These are phyloP conservation scores for Eupithecia subumbrata DNA, from an alignment of 2,888 invertebrate species.

Conservation along the genomic window DNA sequence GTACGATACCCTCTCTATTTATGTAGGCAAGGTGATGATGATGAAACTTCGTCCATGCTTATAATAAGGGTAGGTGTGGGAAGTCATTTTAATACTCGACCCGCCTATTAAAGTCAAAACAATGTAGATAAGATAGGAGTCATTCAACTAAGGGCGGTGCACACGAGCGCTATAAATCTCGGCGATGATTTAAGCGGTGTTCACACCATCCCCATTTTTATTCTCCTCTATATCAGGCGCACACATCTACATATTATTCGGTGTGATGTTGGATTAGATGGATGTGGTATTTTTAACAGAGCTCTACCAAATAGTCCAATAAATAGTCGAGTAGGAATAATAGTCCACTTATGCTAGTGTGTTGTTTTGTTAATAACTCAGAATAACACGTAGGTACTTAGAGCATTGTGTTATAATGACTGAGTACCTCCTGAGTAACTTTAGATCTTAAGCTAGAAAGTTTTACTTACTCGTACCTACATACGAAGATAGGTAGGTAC, in stretches of 20 bases:
- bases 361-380: too few species aligned
- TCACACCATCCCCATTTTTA: constrained; percentile 73
- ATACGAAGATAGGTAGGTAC: too few species aligned
- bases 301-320: background rate
- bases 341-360: too few species aligned
- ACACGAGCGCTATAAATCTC: constrained; percentile 64
- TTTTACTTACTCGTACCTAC: too few species aligned
- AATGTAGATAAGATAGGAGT: constrained; percentile 18
- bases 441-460: too few species aligned
- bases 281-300: constrained; percentile 32
- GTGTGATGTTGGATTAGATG: constrained; percentile 3
- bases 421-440: too few species aligned
- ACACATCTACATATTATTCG: constrained; percentile 62
- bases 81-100: background rate
- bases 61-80: background rate
- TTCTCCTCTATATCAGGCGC: constrained; percentile 57
- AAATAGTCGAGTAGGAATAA: too few species aligned
- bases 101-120: background rate
- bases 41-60: background rate
- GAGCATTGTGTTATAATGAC: too few species aligned
- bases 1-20: too few species aligned
- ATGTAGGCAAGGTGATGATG: background rate
- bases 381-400: too few species aligned
- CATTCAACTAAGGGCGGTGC: constrained; percentile 49
- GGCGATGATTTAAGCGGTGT: constrained; percentile 67